These are phyloP conservation scores for Sebastes steindachneri DNA, from an alignment of 2,797 vertebrate species.

Conservation along the genomic window DNA sequence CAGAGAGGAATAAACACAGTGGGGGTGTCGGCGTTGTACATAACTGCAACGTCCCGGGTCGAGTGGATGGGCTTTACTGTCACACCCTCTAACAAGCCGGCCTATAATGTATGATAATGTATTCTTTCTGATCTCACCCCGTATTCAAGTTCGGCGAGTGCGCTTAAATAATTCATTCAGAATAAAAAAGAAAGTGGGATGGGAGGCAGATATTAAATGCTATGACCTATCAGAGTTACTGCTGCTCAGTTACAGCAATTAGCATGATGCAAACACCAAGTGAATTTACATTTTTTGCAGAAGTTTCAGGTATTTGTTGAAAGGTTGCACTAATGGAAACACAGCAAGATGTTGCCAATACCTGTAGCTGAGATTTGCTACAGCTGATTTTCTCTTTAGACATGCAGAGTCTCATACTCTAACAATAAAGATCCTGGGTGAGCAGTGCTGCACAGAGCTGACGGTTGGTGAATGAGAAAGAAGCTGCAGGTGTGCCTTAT, in stretches of 20 bases:
- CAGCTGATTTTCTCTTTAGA: not conserved
- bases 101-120: not conserved
- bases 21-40: not conserved
- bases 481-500: conserved; percentile 36
- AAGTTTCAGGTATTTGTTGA: not conserved
- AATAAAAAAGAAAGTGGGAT: not conserved
- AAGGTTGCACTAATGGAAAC: not conserved
- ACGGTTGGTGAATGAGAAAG: conserved; percentile 28
- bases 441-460: conserved; percentile 3
- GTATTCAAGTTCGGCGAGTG: not conserved
- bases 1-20: not conserved
- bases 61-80: not conserved
- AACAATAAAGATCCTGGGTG: not conserved
- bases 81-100: not conserved
- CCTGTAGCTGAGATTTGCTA: not conserved
- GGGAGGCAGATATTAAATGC: not conserved
- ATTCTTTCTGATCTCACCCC: not conserved
- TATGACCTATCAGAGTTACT: not conserved
- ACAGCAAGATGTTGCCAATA: not conserved
- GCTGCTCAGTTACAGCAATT: not conserved
- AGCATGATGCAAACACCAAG: not conserved
- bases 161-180: not conserved
- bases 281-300: not conserved
- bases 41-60: not conserved
- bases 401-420: not conserved